phyloP scores from a whole-genome alignment of 2,888 invertebrate genomes.

The Drosophila atroscutellata region DNA sequence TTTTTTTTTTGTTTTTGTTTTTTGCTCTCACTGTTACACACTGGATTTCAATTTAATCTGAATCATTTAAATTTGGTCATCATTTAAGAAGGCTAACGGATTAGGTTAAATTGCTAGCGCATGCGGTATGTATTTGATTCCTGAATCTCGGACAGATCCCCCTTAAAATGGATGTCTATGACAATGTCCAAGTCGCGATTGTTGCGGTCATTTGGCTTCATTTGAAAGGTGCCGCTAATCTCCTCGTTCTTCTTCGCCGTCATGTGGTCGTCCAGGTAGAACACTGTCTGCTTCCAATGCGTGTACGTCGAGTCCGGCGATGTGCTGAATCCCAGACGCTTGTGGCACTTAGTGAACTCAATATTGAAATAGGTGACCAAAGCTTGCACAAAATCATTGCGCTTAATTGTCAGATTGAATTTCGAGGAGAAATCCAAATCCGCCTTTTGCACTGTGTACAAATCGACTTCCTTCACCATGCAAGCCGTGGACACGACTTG shows the following conservation, averaged over 20 bases:
- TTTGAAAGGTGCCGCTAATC: conserved; percentile 94
- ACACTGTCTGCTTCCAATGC: conserved; percentile 99
- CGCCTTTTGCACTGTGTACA: conserved; percentile 98
- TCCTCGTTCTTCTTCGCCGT: conserved; percentile 98
- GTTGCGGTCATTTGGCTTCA: conserved; percentile 98
- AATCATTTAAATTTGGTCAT: conserved; percentile 54
- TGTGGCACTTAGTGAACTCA: conserved; percentile 99
- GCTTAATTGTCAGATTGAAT: conserved; percentile 92
- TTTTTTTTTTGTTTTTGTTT: neutral
- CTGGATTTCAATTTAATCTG: conserved; percentile 71
- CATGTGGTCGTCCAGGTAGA: conserved; percentile 98
- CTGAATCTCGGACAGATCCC: conserved; percentile 93
- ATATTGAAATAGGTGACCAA: conserved; percentile 99
- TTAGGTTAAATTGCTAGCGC: conserved; percentile 87
- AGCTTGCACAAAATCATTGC: conserved; percentile 99
- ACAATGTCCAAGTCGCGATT: conserved; percentile 98
- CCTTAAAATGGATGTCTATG: conserved; percentile 96
- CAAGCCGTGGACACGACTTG: conserved; percentile 99
- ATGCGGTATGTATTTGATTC: conserved; percentile 95
- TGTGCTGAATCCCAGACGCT: conserved; percentile 98
- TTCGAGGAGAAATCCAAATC: conserved; percentile 97
- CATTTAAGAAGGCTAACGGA: conserved; percentile 45
- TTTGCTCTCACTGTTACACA: conserved; percentile 55
- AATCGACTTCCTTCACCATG: conserved; percentile 98
- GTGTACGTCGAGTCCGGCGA: conserved; percentile 99